Evolutionary conservation across 2,888 invertebrate genomes (phyloP).

Genomic region (Pristionchus maxplancki): DNA sequence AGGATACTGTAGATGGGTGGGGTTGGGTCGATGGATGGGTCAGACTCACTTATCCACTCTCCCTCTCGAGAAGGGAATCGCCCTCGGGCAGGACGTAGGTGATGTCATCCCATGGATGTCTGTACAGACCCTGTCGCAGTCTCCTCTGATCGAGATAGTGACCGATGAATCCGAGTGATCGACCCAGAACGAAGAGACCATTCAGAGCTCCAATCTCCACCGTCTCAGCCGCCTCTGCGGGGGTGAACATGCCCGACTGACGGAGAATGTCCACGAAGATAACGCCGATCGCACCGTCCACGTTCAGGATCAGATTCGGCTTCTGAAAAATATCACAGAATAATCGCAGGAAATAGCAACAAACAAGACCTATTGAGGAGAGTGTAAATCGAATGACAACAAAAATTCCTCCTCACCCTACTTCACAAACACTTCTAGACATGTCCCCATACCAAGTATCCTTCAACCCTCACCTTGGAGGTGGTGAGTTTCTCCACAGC

Average conservation of each 20-base stretch:
- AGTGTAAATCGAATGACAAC: no score
- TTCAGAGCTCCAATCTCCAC: conserved; percentile 98
- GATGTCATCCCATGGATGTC: conserved; percentile 99
- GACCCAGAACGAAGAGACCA: conserved; percentile 96
- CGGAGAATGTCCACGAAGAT: conserved; percentile 96
- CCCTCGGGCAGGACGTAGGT: conserved; percentile 88
- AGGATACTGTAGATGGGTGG: background rate
- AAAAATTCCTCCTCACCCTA: background rate
- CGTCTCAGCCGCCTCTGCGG: conserved; percentile 97
- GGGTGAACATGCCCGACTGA: conserved; percentile 82
- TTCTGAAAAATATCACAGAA: conserved; percentile 82
- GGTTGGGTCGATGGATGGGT: conserved; percentile 1
- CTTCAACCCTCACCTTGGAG: conserved; percentile 83
- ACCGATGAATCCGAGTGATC: conserved; percentile 98
- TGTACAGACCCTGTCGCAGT: conserved; percentile 97
- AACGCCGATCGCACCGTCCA: conserved; percentile 97
- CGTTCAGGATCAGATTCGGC: conserved; percentile 99
- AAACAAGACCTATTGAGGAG: no score
- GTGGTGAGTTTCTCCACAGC: conserved; percentile 99
- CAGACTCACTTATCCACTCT: conserved; percentile 51
- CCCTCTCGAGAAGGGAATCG: conserved; percentile 54
- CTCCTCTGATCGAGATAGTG: conserved; percentile 99
- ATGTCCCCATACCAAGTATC: background rate
- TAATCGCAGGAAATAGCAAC: background rate
- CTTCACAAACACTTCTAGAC: background rate